Conservation (phyloP, 2,797 vertebrate species). For the Oreonectes daqikongensis region DNA sequence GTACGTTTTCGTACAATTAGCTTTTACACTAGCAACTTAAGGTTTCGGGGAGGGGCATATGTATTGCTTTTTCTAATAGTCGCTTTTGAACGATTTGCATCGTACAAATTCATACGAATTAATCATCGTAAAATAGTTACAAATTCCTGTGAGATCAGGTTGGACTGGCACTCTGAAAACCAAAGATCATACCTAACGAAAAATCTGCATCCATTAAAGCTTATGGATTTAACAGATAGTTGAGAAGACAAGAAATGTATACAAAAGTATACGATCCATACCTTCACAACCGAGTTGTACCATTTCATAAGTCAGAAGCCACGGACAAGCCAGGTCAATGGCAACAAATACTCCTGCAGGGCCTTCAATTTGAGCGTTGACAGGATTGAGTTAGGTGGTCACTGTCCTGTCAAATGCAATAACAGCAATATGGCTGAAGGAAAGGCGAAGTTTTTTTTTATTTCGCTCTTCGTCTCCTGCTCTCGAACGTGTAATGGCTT, state of each 20-base stretch:
- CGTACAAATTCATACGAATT: no score
- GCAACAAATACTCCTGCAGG: conserved; percentile 56
- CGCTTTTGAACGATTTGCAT: no score
- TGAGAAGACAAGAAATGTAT: conserved; percentile 7
- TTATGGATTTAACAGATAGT: background rate
- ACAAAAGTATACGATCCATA: conserved; percentile 37
- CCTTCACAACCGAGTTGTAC: conserved; percentile 41
- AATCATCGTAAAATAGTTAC: no score
- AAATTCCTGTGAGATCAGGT: no score
- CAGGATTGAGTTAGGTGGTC: conserved; percentile 74
- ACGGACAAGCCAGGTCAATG: conserved; percentile 60
- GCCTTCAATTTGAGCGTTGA: conserved; percentile 67
- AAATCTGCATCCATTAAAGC: background rate
- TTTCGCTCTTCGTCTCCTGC: conserved; percentile 23
- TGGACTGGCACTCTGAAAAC: conserved; percentile 59
- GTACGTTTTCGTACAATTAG: no score
- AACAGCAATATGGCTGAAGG: conserved; percentile 60
- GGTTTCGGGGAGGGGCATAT: no score
- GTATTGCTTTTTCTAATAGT: no score
- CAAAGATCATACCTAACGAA: conserved; percentile 45
- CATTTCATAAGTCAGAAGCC: conserved; percentile 56
- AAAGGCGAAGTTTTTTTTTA: conserved; percentile 60
- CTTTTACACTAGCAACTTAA: no score
- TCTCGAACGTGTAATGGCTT: conserved; percentile 51
- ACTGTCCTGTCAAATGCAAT: conserved; percentile 74